Percentiles rank a stretch among this genome's conserved stretches.
These are phyloP conservation scores for Desmodus rotundus DNA, from an alignment of 2,113 vertebrate genomes.

Conservation along the genomic window DNA sequence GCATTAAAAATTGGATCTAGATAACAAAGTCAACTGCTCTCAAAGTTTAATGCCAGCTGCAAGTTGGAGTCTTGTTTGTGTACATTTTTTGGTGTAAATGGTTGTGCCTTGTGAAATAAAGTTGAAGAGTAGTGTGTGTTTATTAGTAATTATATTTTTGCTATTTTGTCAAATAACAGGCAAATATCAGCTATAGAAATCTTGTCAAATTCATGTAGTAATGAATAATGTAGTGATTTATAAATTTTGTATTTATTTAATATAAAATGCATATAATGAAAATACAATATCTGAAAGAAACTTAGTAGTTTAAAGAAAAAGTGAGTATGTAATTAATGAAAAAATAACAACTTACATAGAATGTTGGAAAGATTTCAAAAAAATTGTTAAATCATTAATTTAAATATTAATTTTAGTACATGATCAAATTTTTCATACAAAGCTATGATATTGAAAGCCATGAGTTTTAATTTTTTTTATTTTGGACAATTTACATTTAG, in stretches of 20 bases:
- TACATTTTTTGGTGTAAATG: slow-evolving; percentile 66
- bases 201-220: slow-evolving; percentile 50
- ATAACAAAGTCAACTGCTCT: slow-evolving; percentile 73
- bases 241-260: neutral
- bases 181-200: slow-evolving; percentile 70
- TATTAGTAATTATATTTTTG: slow-evolving; percentile 76
- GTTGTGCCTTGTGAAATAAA: slow-evolving; percentile 74
- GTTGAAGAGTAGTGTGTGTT: slow-evolving; percentile 73
- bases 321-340: neutral
- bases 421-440: neutral
- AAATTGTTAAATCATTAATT: neutral
- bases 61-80: slow-evolving; percentile 72
- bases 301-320: neutral
- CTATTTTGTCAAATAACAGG: slow-evolving; percentile 71
- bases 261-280: neutral
- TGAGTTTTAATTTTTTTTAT: neutral
- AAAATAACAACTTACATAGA: neutral
- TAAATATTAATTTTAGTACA: neutral
- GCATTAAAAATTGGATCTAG: slow-evolving; percentile 70
- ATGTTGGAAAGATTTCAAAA: neutral
- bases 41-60: slow-evolving; percentile 71
- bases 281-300: neutral
- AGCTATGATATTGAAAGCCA: neutral
- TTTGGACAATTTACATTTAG: neutral
- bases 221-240: neutral